Conservation (phyloP, 2,113 vertebrate genomes). For the Raja brachyura region DNA sequence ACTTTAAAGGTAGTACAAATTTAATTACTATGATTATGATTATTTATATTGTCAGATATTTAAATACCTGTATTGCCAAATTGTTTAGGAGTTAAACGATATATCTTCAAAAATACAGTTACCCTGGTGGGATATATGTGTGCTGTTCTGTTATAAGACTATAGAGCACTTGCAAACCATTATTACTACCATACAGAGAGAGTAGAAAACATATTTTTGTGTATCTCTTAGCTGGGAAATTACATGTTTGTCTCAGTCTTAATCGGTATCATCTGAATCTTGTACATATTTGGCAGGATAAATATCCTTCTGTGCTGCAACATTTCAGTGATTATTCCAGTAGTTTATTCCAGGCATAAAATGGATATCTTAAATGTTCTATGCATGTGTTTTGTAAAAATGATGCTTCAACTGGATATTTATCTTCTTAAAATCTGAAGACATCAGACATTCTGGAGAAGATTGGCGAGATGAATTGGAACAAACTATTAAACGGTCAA, state of each 20-base stretch:
- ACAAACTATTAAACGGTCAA: neutral
- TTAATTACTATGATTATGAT: neutral
- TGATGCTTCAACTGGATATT: neutral
- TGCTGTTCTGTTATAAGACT: neutral
- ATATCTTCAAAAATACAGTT: neutral
- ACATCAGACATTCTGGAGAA: constrained; percentile 7
- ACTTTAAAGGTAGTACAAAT: constrained; percentile 7
- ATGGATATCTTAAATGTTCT: neutral
- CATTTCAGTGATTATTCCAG: neutral
- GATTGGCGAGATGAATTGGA: constrained; percentile 11
- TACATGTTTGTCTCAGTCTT: neutral
- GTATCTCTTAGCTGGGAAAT: neutral
- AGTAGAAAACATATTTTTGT: neutral
- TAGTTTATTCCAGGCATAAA: neutral
- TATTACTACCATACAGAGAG: neutral
- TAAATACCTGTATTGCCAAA: neutral
- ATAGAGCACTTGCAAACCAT: neutral
- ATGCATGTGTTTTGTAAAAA: neutral
- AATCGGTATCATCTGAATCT: neutral
- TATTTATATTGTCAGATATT: neutral
- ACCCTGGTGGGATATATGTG: neutral
- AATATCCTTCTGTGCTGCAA: no score
- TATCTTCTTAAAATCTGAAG: neutral
- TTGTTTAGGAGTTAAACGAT: neutral
- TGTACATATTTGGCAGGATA: neutral